Conservation (phyloP, 1,140 invertebrate genomes). For the Lepidotrigona ventralis region DNA sequence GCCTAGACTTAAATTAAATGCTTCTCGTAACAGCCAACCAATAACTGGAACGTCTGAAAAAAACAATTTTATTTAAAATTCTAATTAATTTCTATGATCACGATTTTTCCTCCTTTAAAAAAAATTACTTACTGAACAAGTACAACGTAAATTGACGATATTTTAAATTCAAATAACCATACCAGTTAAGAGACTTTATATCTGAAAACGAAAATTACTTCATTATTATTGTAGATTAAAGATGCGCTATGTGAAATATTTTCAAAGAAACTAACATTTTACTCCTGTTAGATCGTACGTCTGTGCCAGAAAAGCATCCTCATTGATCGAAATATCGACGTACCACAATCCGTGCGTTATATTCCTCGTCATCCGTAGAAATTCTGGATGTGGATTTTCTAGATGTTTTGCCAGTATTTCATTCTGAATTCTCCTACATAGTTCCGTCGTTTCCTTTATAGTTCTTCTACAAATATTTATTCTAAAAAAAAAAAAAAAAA, state of each 20-base stretch:
- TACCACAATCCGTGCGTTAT: constrained; percentile 59
- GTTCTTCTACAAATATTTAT: constrained; percentile 64
- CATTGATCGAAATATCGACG: constrained; percentile 50
- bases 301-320: constrained; percentile 53
- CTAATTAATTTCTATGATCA: not conserved
- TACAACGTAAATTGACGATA: not conserved
- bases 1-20: constrained; percentile 17
- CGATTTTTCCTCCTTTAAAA: not conserved
- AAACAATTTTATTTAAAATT: constrained; percentile 18
- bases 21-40: constrained; percentile 36
- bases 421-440: constrained; percentile 55
- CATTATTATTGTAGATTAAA: not conserved
- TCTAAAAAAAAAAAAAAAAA: not conserved
- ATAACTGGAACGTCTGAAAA: constrained; percentile 57
- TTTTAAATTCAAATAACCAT: constrained; percentile 17
- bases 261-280: constrained; percentile 56
- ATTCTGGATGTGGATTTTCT: constrained; percentile 26
- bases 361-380: constrained; percentile 13
- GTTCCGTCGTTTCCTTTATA: constrained; percentile 61
- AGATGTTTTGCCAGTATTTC: constrained; percentile 55
- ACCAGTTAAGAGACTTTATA: constrained; percentile 27
- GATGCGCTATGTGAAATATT: not conserved
- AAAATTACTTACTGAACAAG: constrained; percentile 32
- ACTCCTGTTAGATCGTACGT: constrained; percentile 47
- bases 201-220: constrained; percentile 7